Base-by-base conservation (phyloP, 64 coral and sea anemone genomes). In the Montipora cactus region DNA sequence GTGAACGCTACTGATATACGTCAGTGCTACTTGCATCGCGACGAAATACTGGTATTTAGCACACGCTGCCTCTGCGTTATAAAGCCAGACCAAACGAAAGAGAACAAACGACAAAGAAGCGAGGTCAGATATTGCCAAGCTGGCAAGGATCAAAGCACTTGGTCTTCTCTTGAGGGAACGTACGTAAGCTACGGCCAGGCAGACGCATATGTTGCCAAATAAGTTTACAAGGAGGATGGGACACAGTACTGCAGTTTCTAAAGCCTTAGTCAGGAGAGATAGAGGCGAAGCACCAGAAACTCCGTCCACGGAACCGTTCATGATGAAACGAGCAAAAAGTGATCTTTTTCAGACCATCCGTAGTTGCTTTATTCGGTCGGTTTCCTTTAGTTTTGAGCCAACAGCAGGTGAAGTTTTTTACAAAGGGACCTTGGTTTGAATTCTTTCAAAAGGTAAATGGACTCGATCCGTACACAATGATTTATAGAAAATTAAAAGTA, bases 121-220 rank as follows among this genome's bases (percentile, higher is more conserved):
- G 13, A 90, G 75, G 50, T 94, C 87, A 15, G 79, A 90, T 14
- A 94, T 3, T 16, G 93, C 86, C 62, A 83, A 77, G 71, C 93
- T 90, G 1, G 22, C 77, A 59, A 94, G 28, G 13, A 94, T 59
- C 12, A 14, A 55, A 7, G 52, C 5, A 0, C 52, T 55, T 55
- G 52, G 88, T 77, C 64, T 74, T 52, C 44, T 18, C 16, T n/a
- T 25, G 1, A 94, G 52, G 2, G 50, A 44, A 7, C 62, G 68
- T 2, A 59, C 64, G 14, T 52, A 7, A 46, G 8, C 62, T 13
- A 90, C 64, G 3, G n/a, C 79, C 78, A 79, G 62, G 23, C 87
- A 94, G 13, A 84, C 44, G 7, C 51, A 46, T 2, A 37, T 9
- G 47, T 89, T 94, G 8, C 87, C 87, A 6, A 82, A 4, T 4